Evolutionary conservation across 2,113 vertebrate species (phyloP), one percentile per base, ranked within the genome.

Genomic region (human (Homo sapiens)): DNA sequence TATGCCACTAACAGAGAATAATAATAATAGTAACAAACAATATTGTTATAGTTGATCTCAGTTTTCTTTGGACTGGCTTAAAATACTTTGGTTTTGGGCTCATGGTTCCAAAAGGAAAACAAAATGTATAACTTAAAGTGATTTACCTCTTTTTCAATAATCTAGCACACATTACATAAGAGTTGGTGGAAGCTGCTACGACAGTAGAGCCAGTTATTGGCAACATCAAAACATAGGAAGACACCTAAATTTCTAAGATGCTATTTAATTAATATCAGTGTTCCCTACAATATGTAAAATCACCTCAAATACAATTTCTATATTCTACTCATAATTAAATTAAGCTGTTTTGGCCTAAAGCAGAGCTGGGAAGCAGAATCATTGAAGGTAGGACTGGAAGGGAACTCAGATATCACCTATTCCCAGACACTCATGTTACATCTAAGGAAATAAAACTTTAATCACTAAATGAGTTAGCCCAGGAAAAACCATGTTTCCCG

Each of bases 321-420:
- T 86, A 52, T 76, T 90, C 80, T 94, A 32, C 76, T 97, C 43
- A 90, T 94, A 94, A 96, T 23, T 90, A 38, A 96, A 94, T 96
- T 92, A 95, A 97, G 90, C 72, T 59, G 18, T 20, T 94, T 16
- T 57, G 61, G 89, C 43, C 81, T 90, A 68, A 89, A 94, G 64
- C 35, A 93, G 94, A 93, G 79, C 72, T 79, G 70, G 79, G 32
- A 92, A 78, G 68, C 72, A 50, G 84, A 84, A 80, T 72, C 40
- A 66, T 16, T 80, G 35, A 95, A 81, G 48, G 78, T 32, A 72
- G 43, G 76, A 6, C 84, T 91, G 70, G 66, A 96, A 89, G n/a
- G 45, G 45, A 48, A 45, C 68, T 38, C 82, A 48, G 6, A 32
- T 25, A 86, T 68, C 75, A 70, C 6, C 81, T 81, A 64, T 45